These are phyloP conservation scores for Lepidurus arcticus DNA, from an alignment of 1,140 invertebrate genomes.

Conservation along the genomic window DNA sequence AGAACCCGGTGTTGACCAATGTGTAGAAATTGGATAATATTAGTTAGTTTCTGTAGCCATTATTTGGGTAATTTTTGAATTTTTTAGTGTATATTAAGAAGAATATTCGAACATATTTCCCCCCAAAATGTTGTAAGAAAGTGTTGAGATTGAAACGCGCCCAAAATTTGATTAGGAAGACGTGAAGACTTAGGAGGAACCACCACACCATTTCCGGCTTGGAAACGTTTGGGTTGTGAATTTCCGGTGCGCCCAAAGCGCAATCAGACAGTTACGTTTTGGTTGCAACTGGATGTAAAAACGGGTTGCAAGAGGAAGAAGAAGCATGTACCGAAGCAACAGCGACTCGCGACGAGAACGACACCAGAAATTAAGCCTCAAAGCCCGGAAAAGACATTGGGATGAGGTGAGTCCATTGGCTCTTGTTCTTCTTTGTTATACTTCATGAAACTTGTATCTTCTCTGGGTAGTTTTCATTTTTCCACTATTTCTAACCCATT, in stretches of 20 bases:
- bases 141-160: too few relatives aligned
- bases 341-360: conserved; percentile 34
- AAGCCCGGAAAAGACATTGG: conserved; percentile 27
- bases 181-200: too few relatives aligned
- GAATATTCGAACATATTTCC: too few relatives aligned
- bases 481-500: too few relatives aligned
- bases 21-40: too few relatives aligned
- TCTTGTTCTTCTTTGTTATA: not conserved
- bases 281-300: not conserved
- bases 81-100: too few relatives aligned
- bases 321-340: conserved; percentile 34
- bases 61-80: too few relatives aligned
- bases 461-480: not conserved
- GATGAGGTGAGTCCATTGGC: conserved; percentile 28
- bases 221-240: not conserved
- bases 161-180: too few relatives aligned
- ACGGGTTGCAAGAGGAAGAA: not conserved
- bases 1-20: too few relatives aligned
- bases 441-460: not conserved
- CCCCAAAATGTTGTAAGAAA: too few relatives aligned
- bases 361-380: conserved; percentile 33
- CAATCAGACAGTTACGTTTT: not conserved
- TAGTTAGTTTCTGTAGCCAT: too few relatives aligned
- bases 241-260: not conserved
- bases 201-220: too few relatives aligned